These are phyloP conservation scores for Gymnopithys bicolor DNA, from an alignment of 2,797 vertebrate species.

Conservation along the genomic window DNA sequence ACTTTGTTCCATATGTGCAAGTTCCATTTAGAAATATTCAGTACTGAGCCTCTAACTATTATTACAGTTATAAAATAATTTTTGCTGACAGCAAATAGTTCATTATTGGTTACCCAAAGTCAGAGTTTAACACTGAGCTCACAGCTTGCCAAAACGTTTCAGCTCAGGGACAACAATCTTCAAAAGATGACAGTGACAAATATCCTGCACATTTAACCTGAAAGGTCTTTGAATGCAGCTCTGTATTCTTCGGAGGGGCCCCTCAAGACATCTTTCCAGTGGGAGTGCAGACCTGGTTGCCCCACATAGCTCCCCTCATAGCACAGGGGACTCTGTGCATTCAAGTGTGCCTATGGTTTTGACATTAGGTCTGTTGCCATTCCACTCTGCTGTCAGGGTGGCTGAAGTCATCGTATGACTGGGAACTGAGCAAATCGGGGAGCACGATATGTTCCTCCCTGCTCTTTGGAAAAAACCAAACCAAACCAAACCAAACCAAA, in stretches of 20 bases:
- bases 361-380: neutral
- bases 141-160: conserved; percentile 10
- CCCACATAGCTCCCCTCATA: neutral
- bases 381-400: neutral
- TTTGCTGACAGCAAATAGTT: conserved; percentile 21
- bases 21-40: conserved; percentile 11
- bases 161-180: neutral
- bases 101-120: conserved; percentile 8
- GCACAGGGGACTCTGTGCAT: neutral
- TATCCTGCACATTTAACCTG: neutral
- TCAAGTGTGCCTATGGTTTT: neutral
- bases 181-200: conserved; percentile 12
- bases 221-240: neutral
- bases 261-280: neutral
- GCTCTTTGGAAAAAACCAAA: neutral
- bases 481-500: no score
- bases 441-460: neutral
- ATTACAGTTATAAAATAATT: conserved; percentile 30
- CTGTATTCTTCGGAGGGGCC: neutral
- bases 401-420: conserved; percentile 1
- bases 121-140: neutral
- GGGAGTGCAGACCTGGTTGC: neutral
- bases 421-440: neutral
- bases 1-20: neutral
- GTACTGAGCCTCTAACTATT: neutral